These are phyloP conservation scores for Sinodicranocentrus sp. DNA, from an alignment of 2,888 invertebrate genomes.

Conservation along the genomic window DNA sequence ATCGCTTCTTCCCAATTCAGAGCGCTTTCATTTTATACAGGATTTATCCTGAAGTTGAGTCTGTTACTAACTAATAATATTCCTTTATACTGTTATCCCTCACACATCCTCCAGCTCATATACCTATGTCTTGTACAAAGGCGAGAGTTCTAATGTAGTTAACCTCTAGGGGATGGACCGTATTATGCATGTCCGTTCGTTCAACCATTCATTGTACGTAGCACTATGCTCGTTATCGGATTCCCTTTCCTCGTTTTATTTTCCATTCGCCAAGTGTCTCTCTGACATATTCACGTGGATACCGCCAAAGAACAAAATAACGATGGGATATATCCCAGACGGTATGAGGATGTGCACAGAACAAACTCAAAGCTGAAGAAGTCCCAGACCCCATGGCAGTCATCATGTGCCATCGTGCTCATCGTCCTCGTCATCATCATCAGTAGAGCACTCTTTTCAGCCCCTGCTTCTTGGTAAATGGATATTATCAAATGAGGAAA, in stretches of 20 bases:
- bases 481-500: slow-evolving; percentile 51
- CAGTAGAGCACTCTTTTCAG: neutral
- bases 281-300: slow-evolving; percentile 55
- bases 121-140: slow-evolving; percentile 4
- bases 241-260: slow-evolving; percentile 6
- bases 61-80: too few relatives aligned
- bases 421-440: slow-evolving; percentile 31
- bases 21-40: neutral
- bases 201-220: slow-evolving; percentile 20
- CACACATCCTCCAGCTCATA: neutral
- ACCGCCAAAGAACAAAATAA: slow-evolving; percentile 22
- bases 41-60: neutral
- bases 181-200: slow-evolving; percentile 53
- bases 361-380: neutral
- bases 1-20: neutral
- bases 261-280: slow-evolving; percentile 28
- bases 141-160: slow-evolving; percentile 42
- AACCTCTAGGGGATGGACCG: slow-evolving; percentile 52
- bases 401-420: slow-evolving; percentile 55
- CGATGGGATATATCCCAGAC: slow-evolving; percentile 13
- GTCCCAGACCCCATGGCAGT: slow-evolving; percentile 58
- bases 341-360: neutral
- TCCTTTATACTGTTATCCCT: too few relatives aligned
- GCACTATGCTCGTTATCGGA: slow-evolving; percentile 51
- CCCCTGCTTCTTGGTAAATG: slow-evolving; percentile 13